These are phyloP conservation scores for Archivesica marissinica DNA, from an alignment of 1,140 invertebrate genomes.

Conservation along the genomic window DNA sequence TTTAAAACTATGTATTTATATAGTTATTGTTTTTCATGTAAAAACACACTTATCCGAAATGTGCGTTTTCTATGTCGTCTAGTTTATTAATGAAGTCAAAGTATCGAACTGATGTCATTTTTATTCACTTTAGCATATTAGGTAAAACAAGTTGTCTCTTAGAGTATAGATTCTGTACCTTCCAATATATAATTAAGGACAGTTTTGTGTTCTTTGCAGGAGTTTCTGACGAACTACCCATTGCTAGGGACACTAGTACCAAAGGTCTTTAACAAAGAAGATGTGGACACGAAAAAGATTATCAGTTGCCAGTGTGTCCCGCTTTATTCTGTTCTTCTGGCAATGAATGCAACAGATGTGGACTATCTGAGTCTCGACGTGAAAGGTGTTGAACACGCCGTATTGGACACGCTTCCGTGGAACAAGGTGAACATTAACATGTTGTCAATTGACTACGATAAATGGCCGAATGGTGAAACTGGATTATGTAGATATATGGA, in stretches of 20 bases:
- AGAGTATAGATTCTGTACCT: too few species aligned
- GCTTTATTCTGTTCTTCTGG: constrained; percentile 62
- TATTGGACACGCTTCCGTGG: constrained; percentile 65
- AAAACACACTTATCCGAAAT: too few species aligned
- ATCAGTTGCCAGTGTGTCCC: constrained; percentile 64
- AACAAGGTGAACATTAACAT: constrained; percentile 65
- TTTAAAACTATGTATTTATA: too few species aligned
- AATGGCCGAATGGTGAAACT: neutral
- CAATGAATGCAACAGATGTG: constrained; percentile 65
- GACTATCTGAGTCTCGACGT: constrained; percentile 80
- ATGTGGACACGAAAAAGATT: neutral
- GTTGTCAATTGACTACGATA: constrained; percentile 57
- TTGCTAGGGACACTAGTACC: neutral
- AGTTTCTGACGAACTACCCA: neutral
- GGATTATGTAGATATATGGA: constrained; percentile 1
- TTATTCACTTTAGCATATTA: too few species aligned
- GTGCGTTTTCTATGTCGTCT: too few species aligned
- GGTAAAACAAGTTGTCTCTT: too few species aligned
- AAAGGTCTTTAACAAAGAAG: neutral
- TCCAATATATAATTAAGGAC: too few species aligned
- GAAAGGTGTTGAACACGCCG: constrained; percentile 75
- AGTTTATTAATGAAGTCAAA: too few species aligned
- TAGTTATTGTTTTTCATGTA: too few species aligned
- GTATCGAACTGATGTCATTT: too few species aligned
- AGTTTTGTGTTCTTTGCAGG: neutral